phyloP scores from a whole-genome alignment of 2,797 vertebrate genomes.

The Psittacula echo region DNA sequence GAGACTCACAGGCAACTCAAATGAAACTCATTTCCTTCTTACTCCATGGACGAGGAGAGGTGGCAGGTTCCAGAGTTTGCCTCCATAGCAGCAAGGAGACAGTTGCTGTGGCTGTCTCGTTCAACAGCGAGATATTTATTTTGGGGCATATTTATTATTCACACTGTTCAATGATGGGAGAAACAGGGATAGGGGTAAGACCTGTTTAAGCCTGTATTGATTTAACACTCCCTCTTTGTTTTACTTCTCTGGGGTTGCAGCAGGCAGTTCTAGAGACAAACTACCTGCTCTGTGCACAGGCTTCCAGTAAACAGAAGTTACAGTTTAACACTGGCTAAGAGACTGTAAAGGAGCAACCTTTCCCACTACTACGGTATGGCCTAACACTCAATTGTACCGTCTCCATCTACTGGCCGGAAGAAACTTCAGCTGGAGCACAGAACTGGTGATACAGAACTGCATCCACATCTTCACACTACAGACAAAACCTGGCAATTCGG shows the following conservation, averaged over 20 bases:
- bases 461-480: neutral
- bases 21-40: neutral
- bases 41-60: neutral
- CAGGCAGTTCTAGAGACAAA: neutral
- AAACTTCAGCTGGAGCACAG: neutral
- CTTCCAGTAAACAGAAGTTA: neutral
- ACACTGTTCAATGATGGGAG: neutral
- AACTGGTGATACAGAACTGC: neutral
- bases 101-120: neutral
- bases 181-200: neutral
- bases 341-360: neutral
- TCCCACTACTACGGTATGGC: rapidly evolving
- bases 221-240: neutral
- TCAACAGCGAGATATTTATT: neutral
- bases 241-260: neutral
- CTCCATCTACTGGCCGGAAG: conserved; percentile 62
- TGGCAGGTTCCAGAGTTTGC: neutral
- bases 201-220: neutral
- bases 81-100: neutral
- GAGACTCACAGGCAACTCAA: neutral
- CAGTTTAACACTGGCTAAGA: neutral
- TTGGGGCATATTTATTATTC: neutral
- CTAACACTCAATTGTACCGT: neutral
- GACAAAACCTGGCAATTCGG: neutral
- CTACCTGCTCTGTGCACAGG: neutral